A percentile compares a stretch with the other conserved stretches of the same genome.
phyloP scores from a whole-genome alignment of 2,888 invertebrate species.

The Scrobipalpa atriplicella region DNA sequence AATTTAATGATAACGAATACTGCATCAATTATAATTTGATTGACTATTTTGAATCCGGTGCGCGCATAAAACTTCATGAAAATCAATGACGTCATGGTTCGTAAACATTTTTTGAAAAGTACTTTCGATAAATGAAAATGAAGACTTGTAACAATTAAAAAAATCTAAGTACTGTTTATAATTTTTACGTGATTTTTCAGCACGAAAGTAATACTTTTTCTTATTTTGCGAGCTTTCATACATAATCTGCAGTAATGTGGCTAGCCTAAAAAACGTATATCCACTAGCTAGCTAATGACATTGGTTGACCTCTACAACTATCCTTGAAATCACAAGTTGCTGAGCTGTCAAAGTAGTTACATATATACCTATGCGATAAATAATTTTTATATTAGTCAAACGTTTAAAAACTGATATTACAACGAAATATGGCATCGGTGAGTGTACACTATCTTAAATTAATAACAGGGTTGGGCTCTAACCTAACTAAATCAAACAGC shows the following conservation, averaged over 20 bases:
- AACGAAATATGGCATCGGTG: slow-evolving; percentile 27
- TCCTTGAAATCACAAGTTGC: slow-evolving; percentile 47
- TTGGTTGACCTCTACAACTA: slow-evolving; percentile 68
- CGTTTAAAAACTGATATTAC: neutral
- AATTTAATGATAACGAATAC: no score
- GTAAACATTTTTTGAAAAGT: slow-evolving; percentile 23
- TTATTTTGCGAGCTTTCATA: neutral
- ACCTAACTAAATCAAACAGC: slow-evolving; percentile 4
- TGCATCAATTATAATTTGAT: no score
- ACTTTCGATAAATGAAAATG: neutral
- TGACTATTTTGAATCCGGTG: no score
- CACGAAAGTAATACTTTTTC: no score
- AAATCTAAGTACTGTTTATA: neutral
- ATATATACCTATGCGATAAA: neutral
- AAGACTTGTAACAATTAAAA: slow-evolving; percentile 31
- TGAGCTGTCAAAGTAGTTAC: slow-evolving; percentile 55
- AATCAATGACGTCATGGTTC: slow-evolving; percentile 6
- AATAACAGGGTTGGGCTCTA: neutral
- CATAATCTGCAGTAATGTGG: slow-evolving; percentile 39
- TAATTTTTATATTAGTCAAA: slow-evolving; percentile 26
- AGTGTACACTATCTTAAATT: slow-evolving; percentile 12
- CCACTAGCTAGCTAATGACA: slow-evolving; percentile 59
- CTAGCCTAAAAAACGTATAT: slow-evolving; percentile 46
- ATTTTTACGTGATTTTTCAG: neutral
- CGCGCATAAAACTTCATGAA: neutral